These are phyloP conservation scores for Agrilus mali DNA, from an alignment of 2,888 invertebrate genomes.

Conservation along the genomic window DNA sequence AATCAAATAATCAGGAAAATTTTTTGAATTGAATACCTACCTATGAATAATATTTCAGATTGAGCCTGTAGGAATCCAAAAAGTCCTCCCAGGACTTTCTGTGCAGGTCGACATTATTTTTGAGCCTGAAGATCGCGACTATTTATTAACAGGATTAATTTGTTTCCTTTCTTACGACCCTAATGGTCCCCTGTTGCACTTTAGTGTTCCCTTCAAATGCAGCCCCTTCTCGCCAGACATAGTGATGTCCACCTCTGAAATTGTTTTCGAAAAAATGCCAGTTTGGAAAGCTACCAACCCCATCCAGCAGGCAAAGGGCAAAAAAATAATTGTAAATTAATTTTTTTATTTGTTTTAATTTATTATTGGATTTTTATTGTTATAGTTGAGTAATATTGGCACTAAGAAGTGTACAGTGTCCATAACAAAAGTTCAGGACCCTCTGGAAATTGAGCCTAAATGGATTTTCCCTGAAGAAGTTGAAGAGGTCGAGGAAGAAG, in stretches of 20 bases:
- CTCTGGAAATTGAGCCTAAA: conserved; percentile 1
- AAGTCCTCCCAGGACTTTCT: conserved; percentile 12
- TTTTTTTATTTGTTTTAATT: too few species aligned
- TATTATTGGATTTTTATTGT: too few species aligned
- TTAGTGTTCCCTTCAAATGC: conserved; percentile 11
- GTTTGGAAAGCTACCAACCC: conserved; percentile 6
- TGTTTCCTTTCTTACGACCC: conserved; percentile 11
- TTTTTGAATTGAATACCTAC: too few species aligned
- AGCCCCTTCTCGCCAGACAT: conserved; percentile 4
- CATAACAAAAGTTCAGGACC: conserved; percentile 4
- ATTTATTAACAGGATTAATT: conserved; percentile 7
- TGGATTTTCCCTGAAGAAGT: not conserved
- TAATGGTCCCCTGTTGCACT: conserved; percentile 5
- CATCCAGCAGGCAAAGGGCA: too few species aligned
- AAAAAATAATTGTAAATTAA: too few species aligned
- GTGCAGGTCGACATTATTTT: conserved; percentile 11
- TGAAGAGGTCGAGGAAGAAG: not conserved
- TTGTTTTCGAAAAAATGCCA: conserved; percentile 8
- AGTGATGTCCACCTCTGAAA: conserved; percentile 5
- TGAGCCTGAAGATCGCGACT: conserved; percentile 4
- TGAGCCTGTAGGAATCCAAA: conserved; percentile 10
- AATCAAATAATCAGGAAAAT: too few species aligned
- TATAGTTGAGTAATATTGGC: conserved; percentile 5
- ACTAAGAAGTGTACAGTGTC: not conserved
- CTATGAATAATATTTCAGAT: conserved; percentile 6